Conservation (phyloP, 30 jellyfish, hydroid and myxozoan genomes). For the Turritopsis rubra region DNA sequence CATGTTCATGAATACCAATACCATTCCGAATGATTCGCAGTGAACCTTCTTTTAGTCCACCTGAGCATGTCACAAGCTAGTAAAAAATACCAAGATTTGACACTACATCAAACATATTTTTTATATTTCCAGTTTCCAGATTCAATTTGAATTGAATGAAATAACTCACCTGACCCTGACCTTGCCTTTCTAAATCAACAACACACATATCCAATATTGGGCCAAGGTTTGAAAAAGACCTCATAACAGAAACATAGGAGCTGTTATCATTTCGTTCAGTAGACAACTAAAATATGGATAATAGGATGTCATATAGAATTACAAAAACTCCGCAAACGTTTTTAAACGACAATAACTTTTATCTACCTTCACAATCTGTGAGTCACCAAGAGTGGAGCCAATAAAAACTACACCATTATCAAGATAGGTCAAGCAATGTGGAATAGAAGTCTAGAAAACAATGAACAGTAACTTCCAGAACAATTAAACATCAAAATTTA, state of each 20-base stretch:
- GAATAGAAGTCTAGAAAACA: constrained; percentile 66
- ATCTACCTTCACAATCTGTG: constrained; percentile 86
- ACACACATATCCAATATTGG: constrained; percentile 97
- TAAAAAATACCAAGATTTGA: not conserved
- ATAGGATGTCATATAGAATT: not conserved
- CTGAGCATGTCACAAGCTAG: constrained; percentile 97
- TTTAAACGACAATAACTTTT: not conserved
- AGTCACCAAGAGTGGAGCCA: constrained; percentile 90
- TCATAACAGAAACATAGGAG: constrained; percentile 71
- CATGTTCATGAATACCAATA: constrained; percentile 88
- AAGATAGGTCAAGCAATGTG: constrained; percentile 77
- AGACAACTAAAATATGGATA: constrained; percentile 39
- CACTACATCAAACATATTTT: too few species aligned
- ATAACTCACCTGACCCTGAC: constrained; percentile 81
- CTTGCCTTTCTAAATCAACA: constrained; percentile 87
- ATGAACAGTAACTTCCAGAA: not conserved
- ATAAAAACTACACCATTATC: constrained; percentile 96
- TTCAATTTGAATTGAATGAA: not conserved
- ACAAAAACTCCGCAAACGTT: not conserved
- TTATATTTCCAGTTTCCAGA: too few species aligned
- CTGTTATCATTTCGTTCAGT: constrained; percentile 66
- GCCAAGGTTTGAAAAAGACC: constrained; percentile 84
- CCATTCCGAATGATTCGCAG: constrained; percentile 82
- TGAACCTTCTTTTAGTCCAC: constrained; percentile 88
- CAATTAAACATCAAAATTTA: too few species aligned